Base-by-base conservation (phyloP, 2,797 vertebrate genomes). In the Pogoniulus pusillus region DNA sequence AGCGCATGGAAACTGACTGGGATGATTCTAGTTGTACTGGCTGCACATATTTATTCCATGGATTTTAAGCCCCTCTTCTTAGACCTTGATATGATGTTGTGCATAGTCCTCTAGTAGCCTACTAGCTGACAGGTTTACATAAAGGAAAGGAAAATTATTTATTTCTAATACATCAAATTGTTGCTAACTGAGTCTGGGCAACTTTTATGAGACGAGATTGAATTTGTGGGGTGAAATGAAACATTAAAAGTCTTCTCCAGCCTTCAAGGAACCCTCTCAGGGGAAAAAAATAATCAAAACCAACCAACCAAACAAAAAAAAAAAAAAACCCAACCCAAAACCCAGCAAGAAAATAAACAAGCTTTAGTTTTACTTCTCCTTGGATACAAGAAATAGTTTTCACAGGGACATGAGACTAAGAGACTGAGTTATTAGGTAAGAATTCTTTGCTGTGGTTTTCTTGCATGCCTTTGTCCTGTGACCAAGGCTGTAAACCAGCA, bases 401-500 rank as follows among this genome's bases (percentile, higher is more conserved):
- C 34, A 39, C 12, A 77, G 35, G 39, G 20, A 27, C 30, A 35
- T 54, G 62, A 93, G 45, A 22, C 27, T 69, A 22, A 89, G 35
- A 82, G 9, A 58, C 82, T 65, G 57, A 71, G 57, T 82, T 84
- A 51, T 13, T 68, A 53, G 27, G 39, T 75, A 85, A 80, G 59
- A 90, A 89, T 90, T 64, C 12, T 0, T 0, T 60, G 15, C 68
- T 82, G 81, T 60, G 66, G 81, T 66, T 85, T 92, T 19, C 59
- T 82, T 81, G 34, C 64, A 57, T 89, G 81, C 39, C 14, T 53
- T 87, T 80, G 49, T 92, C 93, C 82, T 93, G 75, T 92, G 89
- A 92, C 27, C 58, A 78, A 59, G 41, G 27, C 85, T 75, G 57
- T 74, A 90, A 91, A 84, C 76, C 24, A 92, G 8, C 64, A 79